Evolutionary conservation across 2,113 vertebrate species (phyloP).

Genomic region (Siniperca knerii): DNA sequence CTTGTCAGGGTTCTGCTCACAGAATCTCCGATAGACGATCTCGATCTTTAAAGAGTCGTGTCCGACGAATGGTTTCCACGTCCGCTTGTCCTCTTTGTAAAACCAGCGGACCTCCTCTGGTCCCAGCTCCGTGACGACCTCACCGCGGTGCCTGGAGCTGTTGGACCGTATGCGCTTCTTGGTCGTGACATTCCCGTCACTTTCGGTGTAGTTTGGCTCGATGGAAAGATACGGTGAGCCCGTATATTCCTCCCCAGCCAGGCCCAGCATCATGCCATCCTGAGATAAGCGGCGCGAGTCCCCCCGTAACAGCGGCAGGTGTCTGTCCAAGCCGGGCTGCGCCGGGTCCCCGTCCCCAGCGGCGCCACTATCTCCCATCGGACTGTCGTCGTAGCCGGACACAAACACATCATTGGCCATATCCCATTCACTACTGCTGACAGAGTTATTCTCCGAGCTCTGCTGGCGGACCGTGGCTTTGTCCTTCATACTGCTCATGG

Average conservation of each 20-base stretch:
- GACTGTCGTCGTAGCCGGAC: slow-evolving; percentile 79
- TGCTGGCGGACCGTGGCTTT: slow-evolving; percentile 58
- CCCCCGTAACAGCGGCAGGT: slow-evolving; percentile 71
- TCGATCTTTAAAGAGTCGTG: slow-evolving; percentile 97
- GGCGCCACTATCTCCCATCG: slow-evolving; percentile 53
- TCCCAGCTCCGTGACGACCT: slow-evolving; percentile 93
- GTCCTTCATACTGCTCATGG: slow-evolving; percentile 67
- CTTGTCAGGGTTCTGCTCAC: slow-evolving; percentile 72
- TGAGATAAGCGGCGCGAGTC: slow-evolving; percentile 67
- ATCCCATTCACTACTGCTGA: slow-evolving; percentile 83
- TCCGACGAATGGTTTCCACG: slow-evolving; percentile 95
- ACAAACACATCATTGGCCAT: slow-evolving; percentile 82
- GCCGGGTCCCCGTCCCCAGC: slow-evolving; percentile 62
- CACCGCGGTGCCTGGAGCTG: slow-evolving; percentile 88
- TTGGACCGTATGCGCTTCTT: slow-evolving; percentile 86
- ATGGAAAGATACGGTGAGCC: slow-evolving; percentile 70
- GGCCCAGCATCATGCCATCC: slow-evolving; percentile 79
- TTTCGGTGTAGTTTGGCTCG: slow-evolving; percentile 75
- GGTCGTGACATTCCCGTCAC: slow-evolving; percentile 77
- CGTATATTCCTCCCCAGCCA: slow-evolving; percentile 65
- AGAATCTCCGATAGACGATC: slow-evolving; percentile 85
- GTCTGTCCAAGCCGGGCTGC: slow-evolving; percentile 72
- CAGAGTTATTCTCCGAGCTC: slow-evolving; percentile 78
- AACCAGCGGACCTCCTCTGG: slow-evolving; percentile 98
- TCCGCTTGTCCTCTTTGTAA: slow-evolving; percentile 93